A percentile compares a stretch with the other conserved stretches of the same genome.
Evolutionary conservation across 2,113 vertebrate genomes (phyloP).

Genomic region (Rattus rattus): DNA sequence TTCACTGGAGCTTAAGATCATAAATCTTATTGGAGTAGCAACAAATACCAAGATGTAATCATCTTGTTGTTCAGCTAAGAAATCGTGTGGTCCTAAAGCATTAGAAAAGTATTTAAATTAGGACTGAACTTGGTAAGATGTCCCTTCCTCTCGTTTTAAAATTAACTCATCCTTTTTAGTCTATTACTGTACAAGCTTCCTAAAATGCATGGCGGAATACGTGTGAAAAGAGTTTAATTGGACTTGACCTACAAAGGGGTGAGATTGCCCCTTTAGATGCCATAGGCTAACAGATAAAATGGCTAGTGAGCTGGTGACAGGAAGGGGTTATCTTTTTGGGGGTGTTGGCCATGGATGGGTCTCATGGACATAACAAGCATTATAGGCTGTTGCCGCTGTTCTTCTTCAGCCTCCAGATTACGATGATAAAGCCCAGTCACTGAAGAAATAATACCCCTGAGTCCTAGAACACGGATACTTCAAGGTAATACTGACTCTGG

Average conservation of each 20-base stretch:
- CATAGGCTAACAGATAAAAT: not conserved
- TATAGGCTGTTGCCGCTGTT: not conserved
- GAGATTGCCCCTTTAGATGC: not conserved
- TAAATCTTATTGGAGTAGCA: not conserved
- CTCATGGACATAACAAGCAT: not conserved
- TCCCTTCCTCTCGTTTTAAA: not conserved
- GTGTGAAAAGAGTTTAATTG: not conserved
- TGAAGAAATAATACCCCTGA: not conserved
- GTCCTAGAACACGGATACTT: not conserved
- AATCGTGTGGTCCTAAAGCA: not conserved
- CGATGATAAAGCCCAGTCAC: no score
- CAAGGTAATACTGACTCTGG: not conserved
- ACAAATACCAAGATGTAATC: not conserved
- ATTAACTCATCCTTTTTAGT: not conserved
- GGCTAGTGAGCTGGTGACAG: not conserved
- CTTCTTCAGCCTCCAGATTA: not conserved
- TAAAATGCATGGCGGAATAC: not conserved
- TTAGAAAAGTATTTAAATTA: not conserved
- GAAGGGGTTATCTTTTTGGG: not conserved
- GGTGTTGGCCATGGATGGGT: not conserved
- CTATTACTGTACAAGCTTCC: not conserved
- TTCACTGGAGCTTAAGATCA: not conserved
- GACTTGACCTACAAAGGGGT: not conserved
- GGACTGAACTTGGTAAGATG: not conserved
- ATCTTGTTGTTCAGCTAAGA: conserved; percentile 21